These are phyloP conservation scores for Sylvia atricapilla DNA, from an alignment of 2,113 vertebrate genomes.

Conservation along the genomic window DNA sequence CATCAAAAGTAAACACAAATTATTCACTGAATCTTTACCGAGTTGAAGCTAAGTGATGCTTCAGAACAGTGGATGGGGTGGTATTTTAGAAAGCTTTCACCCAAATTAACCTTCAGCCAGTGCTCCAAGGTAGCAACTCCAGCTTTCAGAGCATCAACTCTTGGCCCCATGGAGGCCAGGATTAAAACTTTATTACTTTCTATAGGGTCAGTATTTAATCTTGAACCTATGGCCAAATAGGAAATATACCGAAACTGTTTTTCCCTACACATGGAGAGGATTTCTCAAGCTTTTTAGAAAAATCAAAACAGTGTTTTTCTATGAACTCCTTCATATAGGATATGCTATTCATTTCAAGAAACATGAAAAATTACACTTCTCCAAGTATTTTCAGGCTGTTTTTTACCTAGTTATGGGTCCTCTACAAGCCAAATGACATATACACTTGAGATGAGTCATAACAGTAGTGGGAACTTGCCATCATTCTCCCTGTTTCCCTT, in stretches of 20 bases:
- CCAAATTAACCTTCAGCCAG: background rate
- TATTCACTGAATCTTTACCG: background rate
- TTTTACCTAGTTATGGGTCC: background rate
- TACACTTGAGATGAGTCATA: background rate
- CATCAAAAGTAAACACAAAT: background rate
- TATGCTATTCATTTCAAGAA: background rate
- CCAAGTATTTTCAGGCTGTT: background rate
- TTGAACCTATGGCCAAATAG: background rate
- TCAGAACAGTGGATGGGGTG: background rate
- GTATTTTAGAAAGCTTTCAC: background rate
- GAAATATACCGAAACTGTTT: background rate
- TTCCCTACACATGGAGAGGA: background rate
- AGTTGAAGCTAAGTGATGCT: background rate
- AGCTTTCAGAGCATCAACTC: background rate
- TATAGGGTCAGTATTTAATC: background rate
- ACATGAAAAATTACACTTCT: background rate
- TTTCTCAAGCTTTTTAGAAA: background rate
- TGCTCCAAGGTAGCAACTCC: accelerated
- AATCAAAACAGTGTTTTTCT: background rate
- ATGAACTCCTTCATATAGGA: accelerated
- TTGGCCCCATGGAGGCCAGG: background rate
- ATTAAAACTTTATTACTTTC: background rate
- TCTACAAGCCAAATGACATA: background rate
- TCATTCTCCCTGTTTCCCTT: background rate
- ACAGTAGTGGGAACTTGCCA: background rate